Conservation (phyloP, 1,140 invertebrate genomes). For the Solen grandis region DNA sequence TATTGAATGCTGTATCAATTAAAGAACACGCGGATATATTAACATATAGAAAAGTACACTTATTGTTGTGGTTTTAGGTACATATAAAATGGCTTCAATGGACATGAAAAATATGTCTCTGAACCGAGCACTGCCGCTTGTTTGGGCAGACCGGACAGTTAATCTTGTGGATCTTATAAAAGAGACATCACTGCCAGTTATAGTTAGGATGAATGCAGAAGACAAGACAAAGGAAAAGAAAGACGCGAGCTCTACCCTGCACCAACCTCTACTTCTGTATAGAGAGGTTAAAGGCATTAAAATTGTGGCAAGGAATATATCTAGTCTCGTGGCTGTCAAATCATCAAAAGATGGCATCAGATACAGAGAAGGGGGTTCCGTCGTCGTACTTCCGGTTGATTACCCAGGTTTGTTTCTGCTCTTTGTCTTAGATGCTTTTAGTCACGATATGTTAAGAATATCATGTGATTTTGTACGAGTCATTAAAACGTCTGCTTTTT, state of each 20-base stretch:
- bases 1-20: too few species aligned
- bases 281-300: slow-evolving; percentile 56
- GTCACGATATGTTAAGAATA: too few species aligned
- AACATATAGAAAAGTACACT: too few species aligned
- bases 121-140: not conserved
- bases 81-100: too few species aligned
- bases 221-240: slow-evolving; percentile 55
- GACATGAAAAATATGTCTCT: not conserved
- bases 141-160: slow-evolving; percentile 28
- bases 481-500: too few species aligned
- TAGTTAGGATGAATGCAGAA: slow-evolving; percentile 6
- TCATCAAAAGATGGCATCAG: slow-evolving; percentile 39
- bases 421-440: too few species aligned
- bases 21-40: too few species aligned
- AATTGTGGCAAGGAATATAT: slow-evolving; percentile 54
- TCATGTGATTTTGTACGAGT: too few species aligned
- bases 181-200: slow-evolving; percentile 40
- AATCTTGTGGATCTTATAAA: slow-evolving; percentile 57
- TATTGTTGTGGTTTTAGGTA: too few species aligned
- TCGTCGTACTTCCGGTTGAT: slow-evolving; percentile 58
- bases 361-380: slow-evolving; percentile 54
- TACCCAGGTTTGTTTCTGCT: too few species aligned
- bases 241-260: slow-evolving; percentile 58
- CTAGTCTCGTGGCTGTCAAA: slow-evolving; percentile 46
- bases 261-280: slow-evolving; percentile 61